phyloP scores from a whole-genome alignment of 2,113 vertebrate genomes.

The Poicephalus meyeri region DNA sequence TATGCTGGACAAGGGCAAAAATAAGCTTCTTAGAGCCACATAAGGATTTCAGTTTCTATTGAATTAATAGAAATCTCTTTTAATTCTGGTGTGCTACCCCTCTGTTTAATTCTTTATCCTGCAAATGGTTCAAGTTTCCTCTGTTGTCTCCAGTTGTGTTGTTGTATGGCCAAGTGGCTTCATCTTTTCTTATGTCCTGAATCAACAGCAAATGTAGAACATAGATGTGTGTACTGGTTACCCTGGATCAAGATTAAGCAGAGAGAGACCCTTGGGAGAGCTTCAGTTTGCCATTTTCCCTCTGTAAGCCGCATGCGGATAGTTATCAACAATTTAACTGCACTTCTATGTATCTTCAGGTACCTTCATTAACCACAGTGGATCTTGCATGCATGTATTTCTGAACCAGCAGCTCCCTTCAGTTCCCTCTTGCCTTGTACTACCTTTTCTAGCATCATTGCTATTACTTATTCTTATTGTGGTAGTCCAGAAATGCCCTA shows the following conservation, averaged over 20 bases:
- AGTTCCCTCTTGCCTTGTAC: background rate
- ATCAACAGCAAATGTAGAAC: background rate
- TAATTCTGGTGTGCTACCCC: background rate
- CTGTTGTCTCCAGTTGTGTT: background rate
- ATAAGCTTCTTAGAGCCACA: background rate
- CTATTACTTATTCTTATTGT: background rate
- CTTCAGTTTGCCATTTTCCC: background rate
- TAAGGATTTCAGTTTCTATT: background rate
- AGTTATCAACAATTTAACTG: background rate
- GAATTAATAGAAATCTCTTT: background rate
- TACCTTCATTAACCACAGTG: background rate
- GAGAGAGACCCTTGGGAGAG: background rate
- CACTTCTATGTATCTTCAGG: background rate
- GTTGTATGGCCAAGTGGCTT: background rate
- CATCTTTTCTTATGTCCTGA: background rate
- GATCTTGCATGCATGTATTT: background rate
- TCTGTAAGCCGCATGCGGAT: background rate
- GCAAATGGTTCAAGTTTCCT: background rate
- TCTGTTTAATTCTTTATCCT: background rate
- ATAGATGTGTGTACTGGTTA: fast-evolving
- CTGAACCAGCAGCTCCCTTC: background rate
- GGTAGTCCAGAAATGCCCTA: background rate
- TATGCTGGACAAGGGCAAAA: background rate
- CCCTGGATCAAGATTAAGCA: background rate
- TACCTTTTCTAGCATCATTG: background rate